A percentile compares a stretch with the other conserved stretches of the same genome.
These are phyloP conservation scores for Leuctra nigra DNA, from an alignment of 2,888 invertebrate species.

Conservation along the genomic window DNA sequence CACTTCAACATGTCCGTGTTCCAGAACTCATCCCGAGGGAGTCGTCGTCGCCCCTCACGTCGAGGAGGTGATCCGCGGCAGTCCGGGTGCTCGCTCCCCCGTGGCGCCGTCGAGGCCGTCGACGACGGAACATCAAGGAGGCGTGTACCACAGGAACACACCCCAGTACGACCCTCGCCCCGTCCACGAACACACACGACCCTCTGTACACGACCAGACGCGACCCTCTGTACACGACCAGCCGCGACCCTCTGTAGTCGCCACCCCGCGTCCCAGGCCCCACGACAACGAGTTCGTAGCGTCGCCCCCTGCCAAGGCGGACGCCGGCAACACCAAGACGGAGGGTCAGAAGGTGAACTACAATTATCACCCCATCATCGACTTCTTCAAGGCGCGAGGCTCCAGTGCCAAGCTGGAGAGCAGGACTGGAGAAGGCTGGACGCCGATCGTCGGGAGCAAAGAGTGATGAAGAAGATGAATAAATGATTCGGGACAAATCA, in stretches of 20 bases:
- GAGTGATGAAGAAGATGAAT: too few relatives aligned
- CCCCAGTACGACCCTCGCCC: too few relatives aligned
- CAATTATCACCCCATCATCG: slow-evolving; percentile 76
- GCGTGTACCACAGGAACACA: too few relatives aligned
- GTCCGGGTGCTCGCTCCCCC: too few relatives aligned
- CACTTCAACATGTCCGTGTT: too few relatives aligned
- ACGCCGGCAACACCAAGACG: slow-evolving; percentile 35
- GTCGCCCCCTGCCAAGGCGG: slow-evolving; percentile 25
- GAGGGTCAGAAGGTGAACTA: slow-evolving; percentile 56
- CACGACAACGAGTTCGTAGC: not conserved
- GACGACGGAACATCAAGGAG: too few relatives aligned
- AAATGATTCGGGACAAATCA: too few relatives aligned
- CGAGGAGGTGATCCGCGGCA: too few relatives aligned
- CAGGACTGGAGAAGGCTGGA: slow-evolving; percentile 21
- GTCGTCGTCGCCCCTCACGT: too few relatives aligned
- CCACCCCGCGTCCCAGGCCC: not conserved
- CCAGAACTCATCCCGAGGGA: too few relatives aligned
- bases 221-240: slow-evolving; percentile 36
- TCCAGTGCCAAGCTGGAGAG: slow-evolving; percentile 42
- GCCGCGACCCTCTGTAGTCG: slow-evolving; percentile 43
- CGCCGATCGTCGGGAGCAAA: slow-evolving; percentile 14
- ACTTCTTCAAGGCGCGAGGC: slow-evolving; percentile 52
- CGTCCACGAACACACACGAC: too few relatives aligned
- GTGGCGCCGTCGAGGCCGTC: too few relatives aligned
- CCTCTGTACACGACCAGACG: not conserved